Conservation (phyloP, 2,888 invertebrate genomes). For the Andricus quercusramuli region DNA sequence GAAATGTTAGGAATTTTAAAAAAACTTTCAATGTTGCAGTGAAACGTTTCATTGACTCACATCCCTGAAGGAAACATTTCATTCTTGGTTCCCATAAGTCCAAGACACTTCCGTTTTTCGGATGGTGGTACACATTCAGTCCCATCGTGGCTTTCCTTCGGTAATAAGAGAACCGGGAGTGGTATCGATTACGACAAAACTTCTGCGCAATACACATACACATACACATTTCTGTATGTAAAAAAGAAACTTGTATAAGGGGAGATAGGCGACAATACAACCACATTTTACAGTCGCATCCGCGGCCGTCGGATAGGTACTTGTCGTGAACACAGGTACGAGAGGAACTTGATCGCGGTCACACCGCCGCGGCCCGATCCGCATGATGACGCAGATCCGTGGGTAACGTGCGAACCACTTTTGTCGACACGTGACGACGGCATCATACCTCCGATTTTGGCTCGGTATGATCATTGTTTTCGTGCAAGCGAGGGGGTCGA, state of each 20-base stretch:
- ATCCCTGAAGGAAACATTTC: neutral
- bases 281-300: slow-evolving; percentile 13
- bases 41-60: too few species aligned
- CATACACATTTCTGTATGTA: slow-evolving; percentile 17
- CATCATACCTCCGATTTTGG: slow-evolving; percentile 46
- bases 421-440: slow-evolving; percentile 53
- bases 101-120: slow-evolving; percentile 28
- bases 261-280: neutral
- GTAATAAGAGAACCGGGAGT: slow-evolving; percentile 73
- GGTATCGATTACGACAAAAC: slow-evolving; percentile 75
- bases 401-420: slow-evolving; percentile 49
- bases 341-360: slow-evolving; percentile 38
- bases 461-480: slow-evolving; percentile 55
- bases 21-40: too few species aligned
- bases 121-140: neutral
- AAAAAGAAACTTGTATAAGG: neutral
- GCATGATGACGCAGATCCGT: slow-evolving; percentile 39
- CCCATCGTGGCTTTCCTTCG: slow-evolving; percentile 67
- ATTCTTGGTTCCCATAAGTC: slow-evolving; percentile 15
- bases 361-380: slow-evolving; percentile 21
- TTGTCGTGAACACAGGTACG: slow-evolving; percentile 45
- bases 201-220: slow-evolving; percentile 65
- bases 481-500: slow-evolving; percentile 44
- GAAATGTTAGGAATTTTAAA: too few species aligned
- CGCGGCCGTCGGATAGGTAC: slow-evolving; percentile 25